Conservation (phyloP, 2,113 vertebrate genomes). For the Smithornis capensis region DNA sequence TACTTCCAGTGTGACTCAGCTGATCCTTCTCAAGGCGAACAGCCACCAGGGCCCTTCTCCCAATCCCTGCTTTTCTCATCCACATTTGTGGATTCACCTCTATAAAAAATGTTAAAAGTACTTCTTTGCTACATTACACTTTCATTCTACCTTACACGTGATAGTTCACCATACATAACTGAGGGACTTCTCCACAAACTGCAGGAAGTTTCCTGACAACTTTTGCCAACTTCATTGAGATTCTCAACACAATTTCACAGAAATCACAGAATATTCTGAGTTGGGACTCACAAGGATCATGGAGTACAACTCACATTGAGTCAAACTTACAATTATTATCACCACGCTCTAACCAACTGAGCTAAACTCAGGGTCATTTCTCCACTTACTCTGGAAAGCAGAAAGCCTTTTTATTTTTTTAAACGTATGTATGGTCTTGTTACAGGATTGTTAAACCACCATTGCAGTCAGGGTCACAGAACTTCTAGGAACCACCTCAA, state of each 20-base stretch:
- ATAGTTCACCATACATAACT: neutral
- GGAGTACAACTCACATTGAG: neutral
- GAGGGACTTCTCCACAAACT: neutral
- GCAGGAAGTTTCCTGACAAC: neutral
- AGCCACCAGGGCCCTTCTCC: neutral
- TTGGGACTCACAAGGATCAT: neutral
- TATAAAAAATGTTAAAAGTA: neutral
- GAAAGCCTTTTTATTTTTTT: neutral
- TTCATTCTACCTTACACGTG: neutral
- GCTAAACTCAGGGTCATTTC: neutral
- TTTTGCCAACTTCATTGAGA: neutral
- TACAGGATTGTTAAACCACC: neutral
- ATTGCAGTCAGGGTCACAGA: neutral
- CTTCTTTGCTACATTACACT: neutral
- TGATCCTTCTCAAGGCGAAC: neutral
- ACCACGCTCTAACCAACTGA: neutral
- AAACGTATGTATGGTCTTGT: neutral
- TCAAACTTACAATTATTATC: neutral
- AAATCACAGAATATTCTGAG: neutral
- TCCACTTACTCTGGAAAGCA: neutral
- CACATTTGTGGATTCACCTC: neutral
- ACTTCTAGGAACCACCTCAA: neutral
- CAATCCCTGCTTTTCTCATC: neutral
- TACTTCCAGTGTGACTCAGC: neutral
- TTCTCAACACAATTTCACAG: neutral